Evolutionary conservation across 1,140 invertebrate species (phyloP), one percentile per base, ranked within the genome.

Genomic region (Calycopis cecrops): DNA sequence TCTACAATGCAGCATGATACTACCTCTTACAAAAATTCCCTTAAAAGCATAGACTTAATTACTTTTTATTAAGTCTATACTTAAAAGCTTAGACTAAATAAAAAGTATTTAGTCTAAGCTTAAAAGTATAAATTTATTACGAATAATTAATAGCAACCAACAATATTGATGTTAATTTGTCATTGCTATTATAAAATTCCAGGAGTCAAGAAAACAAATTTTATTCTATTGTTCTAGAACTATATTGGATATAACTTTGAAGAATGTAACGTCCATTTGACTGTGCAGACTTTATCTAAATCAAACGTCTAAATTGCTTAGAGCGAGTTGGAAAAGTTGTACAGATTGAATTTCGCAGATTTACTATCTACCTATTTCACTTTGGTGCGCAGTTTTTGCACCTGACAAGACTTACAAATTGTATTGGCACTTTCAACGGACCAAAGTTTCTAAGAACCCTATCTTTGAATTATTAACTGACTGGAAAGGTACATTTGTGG

Each of bases 361-460:
- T 79, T 70, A 75, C 69, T 68, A 69, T 74, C 70, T 28, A 28
- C 21, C 21, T 75, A 67, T 70, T 72, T 66, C 68, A 59, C 51
- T 73, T 65, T 67, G 58, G 53, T 61, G 52, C 60, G 56, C 50
- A 59, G 64, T 73, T 76, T 79, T 80, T 79, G 69, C 73, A 82
- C 77, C 77, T 79, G 77, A 82, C 76, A 57, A 65, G 71, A 79
- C 69, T 80, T 70, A 73, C 69, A 77, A 80, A 69, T 71, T 76
- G 68, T 77, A 73, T 68, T 66, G 67, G 59, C 68, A 50, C 63
- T 62, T 40, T 44, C 57, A 50, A 49, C 18, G 38, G 57, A 66
- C 55, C 55, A 52, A 56, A 58, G 42, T 61, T 67, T 40, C 38
- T 37, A 37, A 52, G 61, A 56, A 28, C 2, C 21, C 57, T 50